phyloP scores from a whole-genome alignment of 1,140 invertebrate species.

The Teleogryllus occipitalis region DNA sequence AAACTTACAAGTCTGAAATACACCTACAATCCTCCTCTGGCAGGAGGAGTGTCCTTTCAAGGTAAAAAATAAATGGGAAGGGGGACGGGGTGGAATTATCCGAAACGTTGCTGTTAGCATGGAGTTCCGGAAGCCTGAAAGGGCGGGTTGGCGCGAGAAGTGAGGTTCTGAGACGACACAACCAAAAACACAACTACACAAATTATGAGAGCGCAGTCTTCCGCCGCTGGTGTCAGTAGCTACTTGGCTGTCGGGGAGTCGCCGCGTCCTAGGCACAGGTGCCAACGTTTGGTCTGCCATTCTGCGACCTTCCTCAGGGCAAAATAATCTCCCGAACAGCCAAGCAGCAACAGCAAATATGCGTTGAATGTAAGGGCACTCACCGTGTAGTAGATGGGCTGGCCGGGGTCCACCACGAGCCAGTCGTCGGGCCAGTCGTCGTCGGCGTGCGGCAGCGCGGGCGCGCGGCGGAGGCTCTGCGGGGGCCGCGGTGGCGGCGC shows the following conservation, averaged over 20 bases:
- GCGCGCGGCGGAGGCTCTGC: conserved; percentile 7
- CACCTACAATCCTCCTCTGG: too few relatives aligned
- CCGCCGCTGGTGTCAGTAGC: too few relatives aligned
- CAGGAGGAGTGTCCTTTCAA: too few relatives aligned
- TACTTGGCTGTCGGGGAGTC: too few relatives aligned
- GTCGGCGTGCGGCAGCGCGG: conserved; percentile 16
- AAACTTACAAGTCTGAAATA: too few relatives aligned
- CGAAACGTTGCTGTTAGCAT: too few relatives aligned
- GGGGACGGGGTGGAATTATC: too few relatives aligned
- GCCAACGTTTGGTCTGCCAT: background rate
- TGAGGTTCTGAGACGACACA: background rate
- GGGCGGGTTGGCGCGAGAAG: background rate
- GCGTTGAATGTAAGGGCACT: background rate
- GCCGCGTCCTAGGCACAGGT: too few relatives aligned
- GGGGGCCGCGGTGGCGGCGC: too few relatives aligned
- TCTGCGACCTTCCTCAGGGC: too few relatives aligned
- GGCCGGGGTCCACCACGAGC: conserved; percentile 28
- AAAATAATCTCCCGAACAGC: background rate
- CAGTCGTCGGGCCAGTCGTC: conserved; percentile 14
- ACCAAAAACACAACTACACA: background rate
- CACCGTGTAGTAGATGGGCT: conserved; percentile 31
- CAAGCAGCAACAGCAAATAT: background rate
- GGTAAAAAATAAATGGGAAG: too few relatives aligned
- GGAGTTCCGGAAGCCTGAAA: background rate
- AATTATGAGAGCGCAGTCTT: background rate